Base-by-base conservation (phyloP, 2,888 invertebrate species). In the Cyaniris semiargus region DNA sequence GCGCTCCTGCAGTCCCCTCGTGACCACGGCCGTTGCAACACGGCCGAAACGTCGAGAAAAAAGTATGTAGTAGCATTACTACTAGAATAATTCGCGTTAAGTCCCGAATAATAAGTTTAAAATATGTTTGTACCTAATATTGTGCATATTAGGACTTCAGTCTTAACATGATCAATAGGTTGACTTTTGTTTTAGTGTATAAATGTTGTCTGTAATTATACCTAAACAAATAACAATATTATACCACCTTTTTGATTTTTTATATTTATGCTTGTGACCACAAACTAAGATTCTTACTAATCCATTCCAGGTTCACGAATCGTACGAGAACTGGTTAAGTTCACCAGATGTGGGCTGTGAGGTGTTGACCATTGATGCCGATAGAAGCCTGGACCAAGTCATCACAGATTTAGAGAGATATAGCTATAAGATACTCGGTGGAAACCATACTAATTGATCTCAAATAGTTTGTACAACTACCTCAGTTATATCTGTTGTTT, bases 301-400 rank as follows among this genome's bases (percentile, higher is more conserved):
- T 58, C n/a, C 8, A 21, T 58, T 58, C 34, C 81, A 94, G 94
- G 89, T 94, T 0, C 94, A 94, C 70, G 88, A 90, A 21, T 87
- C 94, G 0, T 94, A 94, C 77, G 94, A 94, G 80, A 85, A 82
- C 60, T 94, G 94, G 94, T 79, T 94, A 34, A 88, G 85, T 79
- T 86, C 87, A 2, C 85, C 89, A 0, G 83, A 91, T 18, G 85
- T 93, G 1, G 91, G 91, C 76, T 94, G 94, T 80, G 93, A 94
- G 83, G 92, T 94, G 77, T 83, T 94, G 75, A 92, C 92, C 0
- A 91, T 94, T 60, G 92, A 94, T 75, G 94, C 94, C 6, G 86
- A 94, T 78, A 85, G 89, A 78, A 83, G 83, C 2, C 78, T 94
- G 0, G 84, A 87, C 0, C 58, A 56, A 3, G 94, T 94, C 0